Evolutionary conservation across 2,113 vertebrate genomes (phyloP).

Genomic region (Cyanocitta stelleri): DNA sequence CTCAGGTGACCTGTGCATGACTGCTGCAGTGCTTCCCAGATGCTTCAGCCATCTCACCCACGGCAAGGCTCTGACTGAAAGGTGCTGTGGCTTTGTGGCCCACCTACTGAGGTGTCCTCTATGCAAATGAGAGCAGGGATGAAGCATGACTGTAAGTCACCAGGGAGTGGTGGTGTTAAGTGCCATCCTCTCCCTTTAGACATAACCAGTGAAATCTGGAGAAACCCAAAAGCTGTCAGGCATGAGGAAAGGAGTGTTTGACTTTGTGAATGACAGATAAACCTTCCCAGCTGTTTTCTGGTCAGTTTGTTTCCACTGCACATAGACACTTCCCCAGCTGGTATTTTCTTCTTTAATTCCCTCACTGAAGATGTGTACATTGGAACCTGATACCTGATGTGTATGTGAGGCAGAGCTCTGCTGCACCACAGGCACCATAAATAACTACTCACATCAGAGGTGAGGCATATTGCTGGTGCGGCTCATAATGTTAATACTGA

Average conservation of each 20-base stretch:
- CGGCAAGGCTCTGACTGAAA: not conserved
- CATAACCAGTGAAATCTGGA: accelerated
- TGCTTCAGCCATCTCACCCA: accelerated
- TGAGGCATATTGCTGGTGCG: not conserved
- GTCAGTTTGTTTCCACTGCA: not conserved
- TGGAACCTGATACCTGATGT: not conserved
- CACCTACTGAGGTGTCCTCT: not conserved
- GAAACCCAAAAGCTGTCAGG: not conserved
- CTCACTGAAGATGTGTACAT: not conserved
- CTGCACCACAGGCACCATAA: not conserved
- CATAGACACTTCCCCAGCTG: not conserved
- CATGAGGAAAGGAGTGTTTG: not conserved
- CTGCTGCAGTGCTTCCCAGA: not conserved
- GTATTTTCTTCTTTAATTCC: not conserved
- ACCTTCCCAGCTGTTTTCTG: not conserved
- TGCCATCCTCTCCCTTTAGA: not conserved
- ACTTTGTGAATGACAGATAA: not conserved
- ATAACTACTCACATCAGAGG: not conserved
- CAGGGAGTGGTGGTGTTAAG: not conserved
- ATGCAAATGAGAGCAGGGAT: accelerated
- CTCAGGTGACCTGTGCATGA: not conserved
- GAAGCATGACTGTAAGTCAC: not conserved
- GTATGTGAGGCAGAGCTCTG: not conserved
- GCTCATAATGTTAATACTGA: constrained; percentile 1
- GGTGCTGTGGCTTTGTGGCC: not conserved